Evolutionary conservation across 2,888 invertebrate species (phyloP).

Genomic region (Nineta flava): DNA sequence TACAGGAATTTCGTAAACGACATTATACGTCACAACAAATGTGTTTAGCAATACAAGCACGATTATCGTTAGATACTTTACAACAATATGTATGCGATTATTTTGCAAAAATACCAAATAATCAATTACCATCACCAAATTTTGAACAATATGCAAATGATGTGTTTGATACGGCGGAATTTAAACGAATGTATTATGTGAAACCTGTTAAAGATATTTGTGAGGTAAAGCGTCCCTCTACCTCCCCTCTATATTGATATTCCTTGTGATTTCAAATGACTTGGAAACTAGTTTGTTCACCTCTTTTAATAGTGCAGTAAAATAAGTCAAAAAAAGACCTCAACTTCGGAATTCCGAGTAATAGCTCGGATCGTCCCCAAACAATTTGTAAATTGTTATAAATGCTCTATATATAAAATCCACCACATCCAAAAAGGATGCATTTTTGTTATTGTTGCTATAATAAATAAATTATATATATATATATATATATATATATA

Average conservation of each 20-base stretch:
- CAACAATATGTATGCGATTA: constrained; percentile 45
- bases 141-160: constrained; percentile 34
- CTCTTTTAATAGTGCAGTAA: no score
- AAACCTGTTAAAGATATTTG: constrained; percentile 58
- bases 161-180: constrained; percentile 43
- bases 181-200: constrained; percentile 54
- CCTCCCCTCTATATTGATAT: neutral
- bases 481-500: no score
- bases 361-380: no score
- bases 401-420: no score
- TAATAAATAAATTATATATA: no score
- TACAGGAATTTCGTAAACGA: constrained; percentile 56
- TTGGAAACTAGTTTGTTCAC: neutral
- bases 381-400: no score
- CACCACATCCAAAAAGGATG: no score
- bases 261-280: neutral
- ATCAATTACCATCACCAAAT: constrained; percentile 43
- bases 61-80: constrained; percentile 44
- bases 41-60: constrained; percentile 57
- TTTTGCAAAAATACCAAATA: constrained; percentile 55
- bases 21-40: constrained; percentile 81
- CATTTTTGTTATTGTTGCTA: no score
- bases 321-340: no score
- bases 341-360: no score
- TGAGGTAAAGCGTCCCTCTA: constrained; percentile 35